Evolutionary conservation across 2,888 invertebrate species (phyloP).

Genomic region (Trichogramma dendrolimi): DNA sequence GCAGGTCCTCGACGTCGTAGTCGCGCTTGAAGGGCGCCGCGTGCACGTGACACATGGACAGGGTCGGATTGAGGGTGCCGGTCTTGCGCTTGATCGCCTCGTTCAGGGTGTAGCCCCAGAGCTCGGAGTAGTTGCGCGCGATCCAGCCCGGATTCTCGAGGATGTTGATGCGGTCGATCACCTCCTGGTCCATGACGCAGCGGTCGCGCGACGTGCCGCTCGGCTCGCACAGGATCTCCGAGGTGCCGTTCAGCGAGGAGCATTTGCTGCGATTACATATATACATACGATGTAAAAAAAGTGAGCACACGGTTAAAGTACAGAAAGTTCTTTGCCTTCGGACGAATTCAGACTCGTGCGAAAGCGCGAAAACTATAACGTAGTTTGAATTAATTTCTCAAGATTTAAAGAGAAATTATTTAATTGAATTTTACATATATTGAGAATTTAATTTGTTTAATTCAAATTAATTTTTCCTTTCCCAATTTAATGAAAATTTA

Average conservation of each 20-base stretch:
- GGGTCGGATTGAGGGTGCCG: constrained; percentile 63
- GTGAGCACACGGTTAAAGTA: too few species aligned
- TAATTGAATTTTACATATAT: too few species aligned
- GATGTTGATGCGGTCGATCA: constrained; percentile 67
- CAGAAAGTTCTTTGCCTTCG: too few species aligned
- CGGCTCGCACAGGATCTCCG: constrained; percentile 64
- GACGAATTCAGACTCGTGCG: too few species aligned
- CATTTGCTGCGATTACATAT: constrained; percentile 57
- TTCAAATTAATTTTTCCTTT: not conserved
- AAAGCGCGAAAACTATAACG: too few species aligned
- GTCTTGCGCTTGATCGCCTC: constrained; percentile 75
- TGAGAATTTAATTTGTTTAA: not conserved
- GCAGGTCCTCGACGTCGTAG: constrained; percentile 62
- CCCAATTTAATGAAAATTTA: not conserved
- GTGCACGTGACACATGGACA: constrained; percentile 50
- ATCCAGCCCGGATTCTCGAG: constrained; percentile 63
- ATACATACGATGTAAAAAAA: not conserved
- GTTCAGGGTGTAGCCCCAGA: constrained; percentile 76
- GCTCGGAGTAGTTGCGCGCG: constrained; percentile 75
- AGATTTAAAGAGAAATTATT: too few species aligned
- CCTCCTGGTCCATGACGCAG: constrained; percentile 71
- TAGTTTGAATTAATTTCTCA: too few species aligned
- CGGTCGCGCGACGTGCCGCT: constrained; percentile 49
- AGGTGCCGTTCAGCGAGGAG: constrained; percentile 39
- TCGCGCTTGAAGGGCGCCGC: constrained; percentile 54